Evolutionary conservation across 2,888 invertebrate species (phyloP).

Genomic region (Pyralis farinalis): DNA sequence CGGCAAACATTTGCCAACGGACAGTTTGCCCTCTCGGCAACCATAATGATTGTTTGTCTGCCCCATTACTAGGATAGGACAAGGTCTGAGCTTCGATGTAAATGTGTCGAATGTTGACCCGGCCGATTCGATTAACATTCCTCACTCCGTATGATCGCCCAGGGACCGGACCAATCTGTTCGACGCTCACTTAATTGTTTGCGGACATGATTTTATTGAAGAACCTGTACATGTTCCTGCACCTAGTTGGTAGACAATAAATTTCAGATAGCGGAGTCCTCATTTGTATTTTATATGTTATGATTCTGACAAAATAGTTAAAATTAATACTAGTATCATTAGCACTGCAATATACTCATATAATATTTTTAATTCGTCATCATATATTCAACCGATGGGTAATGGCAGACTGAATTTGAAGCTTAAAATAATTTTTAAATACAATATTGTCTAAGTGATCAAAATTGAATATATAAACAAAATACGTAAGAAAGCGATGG

Average conservation of each 20-base stretch:
- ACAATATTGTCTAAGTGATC: no score
- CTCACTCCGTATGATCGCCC: conserved; percentile 51
- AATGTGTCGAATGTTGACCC: conserved; percentile 28
- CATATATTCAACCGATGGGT: no score
- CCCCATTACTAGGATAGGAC: conserved; percentile 23
- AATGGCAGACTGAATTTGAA: no score
- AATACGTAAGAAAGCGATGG: no score
- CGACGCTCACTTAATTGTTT: conserved; percentile 64
- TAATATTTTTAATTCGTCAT: no score
- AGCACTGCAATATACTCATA: no score
- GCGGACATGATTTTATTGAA: conserved; percentile 64
- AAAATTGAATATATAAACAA: no score
- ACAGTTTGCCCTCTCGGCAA: conserved; percentile 4
- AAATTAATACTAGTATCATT: no score
- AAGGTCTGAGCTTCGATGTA: conserved; percentile 12
- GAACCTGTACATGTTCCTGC: conserved; percentile 6
- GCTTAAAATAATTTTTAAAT: no score
- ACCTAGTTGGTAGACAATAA: not conserved
- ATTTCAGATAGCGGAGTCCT: not conserved
- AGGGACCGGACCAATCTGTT: conserved; percentile 57
- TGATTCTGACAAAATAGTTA: no score
- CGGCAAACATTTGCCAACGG: conserved; percentile 3
- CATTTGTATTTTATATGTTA: no score
- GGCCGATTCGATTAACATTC: conserved; percentile 65
- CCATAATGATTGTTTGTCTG: conserved; percentile 16